Evolutionary conservation across 1,140 invertebrate genomes (phyloP), one percentile per base, ranked within the genome.

Genomic region (Drosophila orosa): DNA sequence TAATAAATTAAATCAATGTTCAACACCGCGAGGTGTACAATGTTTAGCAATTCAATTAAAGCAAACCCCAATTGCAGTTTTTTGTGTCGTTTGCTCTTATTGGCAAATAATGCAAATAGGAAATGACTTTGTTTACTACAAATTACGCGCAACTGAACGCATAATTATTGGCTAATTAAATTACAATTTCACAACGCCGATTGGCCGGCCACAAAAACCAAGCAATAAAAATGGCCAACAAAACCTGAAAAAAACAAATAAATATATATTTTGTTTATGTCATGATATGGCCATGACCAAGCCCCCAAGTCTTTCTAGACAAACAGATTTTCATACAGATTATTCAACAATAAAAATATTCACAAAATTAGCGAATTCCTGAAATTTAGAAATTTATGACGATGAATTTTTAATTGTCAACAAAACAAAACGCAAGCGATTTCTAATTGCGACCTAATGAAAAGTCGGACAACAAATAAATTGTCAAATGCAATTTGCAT

Each of bases 131-230:
- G 73, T 62, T 77, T 62, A 54, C 50, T 47, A 58, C 42, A 75
- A 82, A 86, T 59, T 76, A 76, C 73, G 45, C 62, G 62, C 29
- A 60, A 73, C 54, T 62, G 55, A 35, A 60, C 48, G 54, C 57
- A 68, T 80, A 80, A 85, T 84, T 79, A 84, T 80, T 71, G 73
- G 68, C 74, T 61, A 78, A 87, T 87, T 78, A 78, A 75, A 87
- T 78, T 37, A 73, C 59, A 76, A 81, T 85, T 85, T 63, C 33
- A 15, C 37, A 63, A 39, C 22, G 50, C 12, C 45, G 9, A 44
- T n/a, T 65, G 27, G 27, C 9, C 19, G 25, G 22, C 58, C 31
- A 35, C 40, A 63, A 63, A 48, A 67, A 24, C 45, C 35, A 25
- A 33, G 37, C 61, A 48, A 66, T 65, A 39, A 47, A 69, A 68